Percentiles rank a stretch among this genome's conserved stretches.
Conservation (phyloP, 2,113 vertebrate genomes). For the Notothenia rossii region DNA sequence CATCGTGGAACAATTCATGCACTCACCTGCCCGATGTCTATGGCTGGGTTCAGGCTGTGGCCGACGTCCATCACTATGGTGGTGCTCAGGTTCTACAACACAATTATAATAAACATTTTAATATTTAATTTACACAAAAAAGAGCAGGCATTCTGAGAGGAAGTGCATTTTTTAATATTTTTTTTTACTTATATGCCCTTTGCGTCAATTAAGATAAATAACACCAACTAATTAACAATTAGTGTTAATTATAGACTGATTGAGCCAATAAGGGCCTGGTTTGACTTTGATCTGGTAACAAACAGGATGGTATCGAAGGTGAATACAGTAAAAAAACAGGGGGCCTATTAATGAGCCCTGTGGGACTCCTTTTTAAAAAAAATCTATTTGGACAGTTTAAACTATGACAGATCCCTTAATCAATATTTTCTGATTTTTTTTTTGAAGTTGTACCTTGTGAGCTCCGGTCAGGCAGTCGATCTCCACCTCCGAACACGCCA, state of each 20-base stretch:
- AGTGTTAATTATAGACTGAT: background rate
- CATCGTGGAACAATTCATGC: too few relatives aligned
- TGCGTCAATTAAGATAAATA: too few relatives aligned
- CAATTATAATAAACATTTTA: background rate
- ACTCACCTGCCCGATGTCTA: slow-evolving; percentile 95
- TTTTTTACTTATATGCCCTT: too few relatives aligned
- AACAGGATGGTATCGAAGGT: background rate
- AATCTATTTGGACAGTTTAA: background rate
- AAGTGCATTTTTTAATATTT: too few relatives aligned
- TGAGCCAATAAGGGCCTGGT: background rate
- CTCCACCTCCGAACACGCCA: slow-evolving; percentile 95
- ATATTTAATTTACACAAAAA: too few relatives aligned
- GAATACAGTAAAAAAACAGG: background rate
- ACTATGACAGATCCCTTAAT: too few relatives aligned
- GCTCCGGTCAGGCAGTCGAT: slow-evolving; percentile 96
- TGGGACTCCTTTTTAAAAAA: background rate
- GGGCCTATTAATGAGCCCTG: background rate
- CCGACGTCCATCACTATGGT: slow-evolving; percentile 98
- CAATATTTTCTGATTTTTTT: background rate
- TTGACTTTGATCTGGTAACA: background rate
- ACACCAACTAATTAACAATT: too few relatives aligned
- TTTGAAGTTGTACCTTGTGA: slow-evolving; percentile 85
- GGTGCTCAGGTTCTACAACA: slow-evolving; percentile 90
- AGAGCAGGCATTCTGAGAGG: too few relatives aligned
- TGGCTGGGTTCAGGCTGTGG: slow-evolving; percentile 94